phyloP scores from a whole-genome alignment of 1,140 invertebrate species.

The Anoplolepis gracilipes region DNA sequence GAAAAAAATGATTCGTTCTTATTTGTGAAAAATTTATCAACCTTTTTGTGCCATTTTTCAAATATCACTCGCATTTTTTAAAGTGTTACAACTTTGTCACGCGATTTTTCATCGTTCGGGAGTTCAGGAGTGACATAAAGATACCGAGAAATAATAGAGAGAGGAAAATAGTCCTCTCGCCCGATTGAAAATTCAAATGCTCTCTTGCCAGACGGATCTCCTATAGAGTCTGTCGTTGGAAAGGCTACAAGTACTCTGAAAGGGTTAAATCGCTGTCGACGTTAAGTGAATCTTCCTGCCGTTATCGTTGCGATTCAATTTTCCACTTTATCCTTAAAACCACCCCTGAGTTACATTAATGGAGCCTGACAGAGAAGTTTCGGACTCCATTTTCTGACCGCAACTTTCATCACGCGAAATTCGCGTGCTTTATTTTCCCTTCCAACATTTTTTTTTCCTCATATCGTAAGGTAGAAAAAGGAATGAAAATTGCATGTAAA shows the following conservation, averaged over 20 bases:
- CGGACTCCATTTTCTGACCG: constrained; percentile 31
- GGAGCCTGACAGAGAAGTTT: constrained; percentile 51
- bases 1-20: neutral
- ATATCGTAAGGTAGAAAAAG: neutral
- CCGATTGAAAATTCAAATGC: constrained; percentile 27
- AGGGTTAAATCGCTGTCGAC: constrained; percentile 57
- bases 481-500: constrained; percentile 10
- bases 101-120: constrained; percentile 43
- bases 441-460: neutral
- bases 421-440: neutral
- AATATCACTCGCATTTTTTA: neutral
- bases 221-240: neutral
- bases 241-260: neutral
- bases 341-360: constrained; percentile 32
- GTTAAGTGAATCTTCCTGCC: constrained; percentile 52
- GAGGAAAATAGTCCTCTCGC: neutral
- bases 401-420: constrained; percentile 18
- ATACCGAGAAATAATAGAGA: neutral
- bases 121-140: neutral
- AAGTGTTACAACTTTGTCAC: neutral
- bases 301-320: constrained; percentile 60
- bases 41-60: neutral
- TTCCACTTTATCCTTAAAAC: constrained; percentile 56
- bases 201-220: constrained; percentile 9
- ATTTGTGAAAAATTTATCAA: constrained; percentile 8